Base-by-base conservation (phyloP, 2,888 invertebrate genomes). In the Volucella zonaria region DNA sequence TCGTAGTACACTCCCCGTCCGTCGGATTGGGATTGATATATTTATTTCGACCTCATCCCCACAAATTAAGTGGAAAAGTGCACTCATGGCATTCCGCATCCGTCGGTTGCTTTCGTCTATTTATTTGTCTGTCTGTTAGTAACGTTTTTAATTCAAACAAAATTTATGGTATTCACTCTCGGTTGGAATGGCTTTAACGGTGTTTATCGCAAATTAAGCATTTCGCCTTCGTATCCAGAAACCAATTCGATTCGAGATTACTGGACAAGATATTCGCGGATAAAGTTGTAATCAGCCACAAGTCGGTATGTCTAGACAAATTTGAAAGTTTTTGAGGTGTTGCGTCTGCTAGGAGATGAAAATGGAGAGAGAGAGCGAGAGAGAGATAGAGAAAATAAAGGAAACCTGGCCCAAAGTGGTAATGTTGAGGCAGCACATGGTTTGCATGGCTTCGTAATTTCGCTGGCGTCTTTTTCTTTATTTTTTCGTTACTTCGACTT, bases 261-360 rank as follows among this genome's bases (percentile, higher is more conserved):
- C 49, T 64, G 74, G 64, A 74, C 78, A 78, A 79, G 75, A 58
- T 79, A 79, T 74, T 62, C 62, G 14, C 52, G 83, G 75, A 83
- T 83, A 71, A 71, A 83, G 83, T 80, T 83, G 83, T 83, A 83
- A 83, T 83, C 83, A 62, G 77, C 71, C 66, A 62, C 54, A 40
- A 56, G 64, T 68, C 54, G 45, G 74, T 31, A 58, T 79, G 85
- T 85, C 85, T 85, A 80, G 85, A 85, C 85, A 85, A 85, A 85
- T 85, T 85, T 81, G 85, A 85, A 85, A 85, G 85, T 85, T 85
- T 52, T 81, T 85, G 80, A 85, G 85, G 85, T 81, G 85, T 80
- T 85, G 74, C 85, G 85, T 85, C 81, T 81, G 71, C 71, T 71
- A 45, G 49, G 45, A 73, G 77, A 59, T 79, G 77, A 64, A 45